Percentiles rank a stretch among this genome's conserved stretches.
phyloP scores from a whole-genome alignment of 2,888 invertebrate genomes.

The Hypsopygia costalis region DNA sequence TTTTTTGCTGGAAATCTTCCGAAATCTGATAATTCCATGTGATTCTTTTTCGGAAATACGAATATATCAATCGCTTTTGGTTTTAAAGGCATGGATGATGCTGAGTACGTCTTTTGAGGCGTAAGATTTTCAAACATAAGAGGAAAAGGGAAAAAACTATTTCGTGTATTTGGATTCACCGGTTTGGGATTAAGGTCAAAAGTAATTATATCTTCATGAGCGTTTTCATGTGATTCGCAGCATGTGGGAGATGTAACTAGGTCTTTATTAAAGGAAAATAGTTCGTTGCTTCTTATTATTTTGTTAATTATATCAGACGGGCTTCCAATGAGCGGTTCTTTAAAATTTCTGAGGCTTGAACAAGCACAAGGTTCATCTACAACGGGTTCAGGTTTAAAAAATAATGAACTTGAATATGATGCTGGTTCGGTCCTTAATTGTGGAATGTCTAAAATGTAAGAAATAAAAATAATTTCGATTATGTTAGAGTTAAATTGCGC shows the following conservation, averaged over 20 bases:
- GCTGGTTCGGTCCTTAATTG: neutral
- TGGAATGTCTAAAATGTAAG: no score
- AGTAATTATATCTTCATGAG: constrained; percentile 53
- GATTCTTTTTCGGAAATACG: constrained; percentile 55
- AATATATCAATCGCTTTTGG: constrained; percentile 56
- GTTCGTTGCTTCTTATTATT: constrained; percentile 47
- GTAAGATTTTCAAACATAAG: constrained; percentile 36
- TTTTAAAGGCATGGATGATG: constrained; percentile 26
- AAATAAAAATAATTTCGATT: no score
- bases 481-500: no score
- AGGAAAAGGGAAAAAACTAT: constrained; percentile 24
- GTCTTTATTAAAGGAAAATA: constrained; percentile 46
- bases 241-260: constrained; percentile 43
- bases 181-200: constrained; percentile 47
- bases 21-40: constrained; percentile 24
- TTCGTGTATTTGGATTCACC: constrained; percentile 11
- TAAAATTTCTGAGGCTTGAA: constrained; percentile 33
- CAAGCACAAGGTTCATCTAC: constrained; percentile 49
- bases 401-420: constrained; percentile 14
- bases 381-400: constrained; percentile 25
- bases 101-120: constrained; percentile 24
- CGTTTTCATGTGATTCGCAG: constrained; percentile 63
- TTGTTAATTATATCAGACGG: constrained; percentile 51
- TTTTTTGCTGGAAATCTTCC: constrained; percentile 27
- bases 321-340: constrained; percentile 32